Conservation (phyloP, 2,113 vertebrate genomes). For the Colaptes auratus region DNA sequence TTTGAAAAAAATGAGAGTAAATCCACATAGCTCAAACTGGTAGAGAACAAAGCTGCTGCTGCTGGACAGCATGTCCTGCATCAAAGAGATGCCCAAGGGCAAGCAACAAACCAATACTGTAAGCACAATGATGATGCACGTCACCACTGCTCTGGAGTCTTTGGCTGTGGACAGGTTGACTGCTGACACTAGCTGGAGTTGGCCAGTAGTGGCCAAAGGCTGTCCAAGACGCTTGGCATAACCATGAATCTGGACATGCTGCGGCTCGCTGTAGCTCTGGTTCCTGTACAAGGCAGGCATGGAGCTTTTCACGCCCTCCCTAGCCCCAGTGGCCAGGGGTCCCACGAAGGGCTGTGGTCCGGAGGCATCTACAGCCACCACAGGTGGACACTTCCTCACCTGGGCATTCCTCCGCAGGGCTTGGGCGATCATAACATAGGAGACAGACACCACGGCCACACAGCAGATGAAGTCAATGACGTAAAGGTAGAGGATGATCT, state of each 20-base stretch:
- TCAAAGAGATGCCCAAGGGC: slow-evolving; percentile 88
- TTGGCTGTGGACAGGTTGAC: slow-evolving; percentile 88
- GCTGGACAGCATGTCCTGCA: slow-evolving; percentile 84
- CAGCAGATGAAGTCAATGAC: slow-evolving; percentile 92
- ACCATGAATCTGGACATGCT: slow-evolving; percentile 80
- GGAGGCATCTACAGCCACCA: slow-evolving; percentile 80
- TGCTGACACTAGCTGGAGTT: slow-evolving; percentile 84
- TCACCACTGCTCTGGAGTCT: slow-evolving; percentile 91
- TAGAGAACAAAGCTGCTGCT: slow-evolving; percentile 86
- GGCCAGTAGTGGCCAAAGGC: slow-evolving; percentile 41
- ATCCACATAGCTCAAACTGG: slow-evolving; percentile 94
- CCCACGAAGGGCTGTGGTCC: slow-evolving; percentile 80
- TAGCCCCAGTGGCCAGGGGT: not conserved
- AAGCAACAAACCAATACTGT: slow-evolving; percentile 93
- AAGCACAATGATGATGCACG: slow-evolving; percentile 90
- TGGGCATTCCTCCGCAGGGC: slow-evolving; percentile 88
- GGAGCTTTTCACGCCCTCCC: slow-evolving; percentile 76
- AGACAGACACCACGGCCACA: slow-evolving; percentile 88
- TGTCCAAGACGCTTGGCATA: slow-evolving; percentile 75
- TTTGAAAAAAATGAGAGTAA: slow-evolving; percentile 94
- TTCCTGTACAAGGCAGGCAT: slow-evolving; percentile 87
- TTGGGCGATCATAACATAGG: slow-evolving; percentile 92
- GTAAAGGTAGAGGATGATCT: slow-evolving; percentile 87
- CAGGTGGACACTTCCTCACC: slow-evolving; percentile 84
- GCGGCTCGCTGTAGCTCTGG: slow-evolving; percentile 87